These are phyloP conservation scores for Phaonia tiefii DNA, from an alignment of 2,888 invertebrate genomes.

Conservation along the genomic window DNA sequence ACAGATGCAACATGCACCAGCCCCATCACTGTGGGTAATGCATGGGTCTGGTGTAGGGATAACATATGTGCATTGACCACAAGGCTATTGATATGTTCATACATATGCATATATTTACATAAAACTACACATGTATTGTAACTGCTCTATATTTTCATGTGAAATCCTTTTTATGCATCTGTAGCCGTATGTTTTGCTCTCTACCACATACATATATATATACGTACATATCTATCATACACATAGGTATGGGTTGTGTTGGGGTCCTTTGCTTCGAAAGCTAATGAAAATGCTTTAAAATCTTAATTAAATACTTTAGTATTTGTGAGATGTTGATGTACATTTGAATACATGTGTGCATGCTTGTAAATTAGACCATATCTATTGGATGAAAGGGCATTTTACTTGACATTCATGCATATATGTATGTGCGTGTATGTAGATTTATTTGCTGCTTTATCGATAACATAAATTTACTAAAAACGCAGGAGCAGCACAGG, in stretches of 20 bases:
- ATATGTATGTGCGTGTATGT: no score
- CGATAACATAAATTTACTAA: no score
- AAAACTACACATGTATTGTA: not conserved
- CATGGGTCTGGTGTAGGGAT: slow-evolving; percentile 14
- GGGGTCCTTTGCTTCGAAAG: not conserved
- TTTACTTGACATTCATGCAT: no score
- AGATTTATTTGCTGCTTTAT: no score
- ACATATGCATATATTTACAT: not conserved
- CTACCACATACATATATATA: not conserved
- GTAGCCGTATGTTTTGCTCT: not conserved
- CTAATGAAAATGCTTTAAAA: slow-evolving; percentile 42
- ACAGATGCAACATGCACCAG: not conserved
- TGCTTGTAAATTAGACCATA: no score
- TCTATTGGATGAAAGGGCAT: no score
- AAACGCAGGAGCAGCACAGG: no score
- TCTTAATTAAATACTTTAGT: slow-evolving; percentile 50
- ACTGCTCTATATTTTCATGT: slow-evolving; percentile 7
- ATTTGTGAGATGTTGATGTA: not conserved
- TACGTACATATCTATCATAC: not conserved
- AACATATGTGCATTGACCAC: slow-evolving; percentile 35
- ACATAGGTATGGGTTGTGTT: not conserved
- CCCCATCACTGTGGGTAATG: not conserved
- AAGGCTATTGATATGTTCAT: slow-evolving; percentile 43
- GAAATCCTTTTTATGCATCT: not conserved
- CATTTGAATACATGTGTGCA: not conserved